Evolutionary conservation across 2,797 vertebrate species (phyloP).

Genomic region (Hippocampus kuda): DNA sequence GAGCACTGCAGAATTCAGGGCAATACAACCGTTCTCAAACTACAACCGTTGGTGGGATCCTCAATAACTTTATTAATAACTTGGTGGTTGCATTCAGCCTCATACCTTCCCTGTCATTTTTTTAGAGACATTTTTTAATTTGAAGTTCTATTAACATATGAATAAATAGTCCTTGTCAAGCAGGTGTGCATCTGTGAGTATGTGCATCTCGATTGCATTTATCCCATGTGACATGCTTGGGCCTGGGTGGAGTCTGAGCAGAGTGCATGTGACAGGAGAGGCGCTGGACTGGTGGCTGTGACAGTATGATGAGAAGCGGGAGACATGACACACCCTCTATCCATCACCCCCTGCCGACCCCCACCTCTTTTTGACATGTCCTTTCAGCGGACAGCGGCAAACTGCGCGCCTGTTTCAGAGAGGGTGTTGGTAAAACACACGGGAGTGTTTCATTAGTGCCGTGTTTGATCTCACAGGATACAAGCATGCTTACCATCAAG

Average conservation of each 20-base stretch:
- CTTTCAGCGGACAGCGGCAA: constrained; percentile 39
- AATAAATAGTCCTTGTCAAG: constrained; percentile 3
- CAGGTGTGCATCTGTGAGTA: constrained; percentile 12
- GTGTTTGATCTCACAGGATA: constrained; percentile 13
- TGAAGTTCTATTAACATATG: not conserved
- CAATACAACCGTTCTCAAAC: not conserved
- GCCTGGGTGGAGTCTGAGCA: constrained; percentile 81
- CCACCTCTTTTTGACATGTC: constrained; percentile 35
- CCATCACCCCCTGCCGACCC: not conserved
- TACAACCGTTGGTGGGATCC: not conserved
- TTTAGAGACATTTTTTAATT: not conserved
- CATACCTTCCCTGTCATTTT: too few relatives aligned
- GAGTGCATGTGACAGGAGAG: constrained; percentile 94
- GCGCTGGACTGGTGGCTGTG: constrained; percentile 78
- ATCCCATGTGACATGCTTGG: constrained; percentile 87
- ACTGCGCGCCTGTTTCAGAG: constrained; percentile 8
- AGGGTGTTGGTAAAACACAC: constrained; percentile 3
- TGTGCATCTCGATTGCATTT: constrained; percentile 48
- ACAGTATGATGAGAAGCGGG: constrained; percentile 90
- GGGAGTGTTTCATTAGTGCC: constrained; percentile 9
- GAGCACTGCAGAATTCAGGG: not conserved
- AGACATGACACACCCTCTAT: constrained; percentile 74
- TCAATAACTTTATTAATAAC: not conserved
- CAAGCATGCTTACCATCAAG: constrained; percentile 21
- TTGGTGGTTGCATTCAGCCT: not conserved